A percentile compares a stretch with the other conserved stretches of the same genome.
phyloP scores from a whole-genome alignment of 2,113 vertebrate species.

The Pitta sordida region DNA sequence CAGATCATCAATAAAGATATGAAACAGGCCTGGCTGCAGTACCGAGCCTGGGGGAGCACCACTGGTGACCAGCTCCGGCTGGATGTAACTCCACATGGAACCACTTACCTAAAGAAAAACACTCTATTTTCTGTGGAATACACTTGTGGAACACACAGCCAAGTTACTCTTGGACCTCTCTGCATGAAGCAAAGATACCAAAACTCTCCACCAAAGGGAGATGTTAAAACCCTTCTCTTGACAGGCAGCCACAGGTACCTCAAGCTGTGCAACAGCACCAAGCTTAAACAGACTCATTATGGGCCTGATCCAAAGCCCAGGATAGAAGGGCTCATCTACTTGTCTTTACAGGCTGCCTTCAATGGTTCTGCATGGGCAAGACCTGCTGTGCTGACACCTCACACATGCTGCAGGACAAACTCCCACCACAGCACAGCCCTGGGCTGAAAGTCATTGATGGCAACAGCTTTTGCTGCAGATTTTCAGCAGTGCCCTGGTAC shows the following conservation, averaged over 20 bases:
- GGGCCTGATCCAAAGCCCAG: background rate
- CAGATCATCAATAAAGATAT: background rate
- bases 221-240: background rate
- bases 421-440: accelerated
- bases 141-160: background rate
- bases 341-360: background rate
- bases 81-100: background rate
- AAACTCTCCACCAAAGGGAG: background rate
- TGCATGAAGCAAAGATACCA: background rate
- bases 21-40: background rate
- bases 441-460: background rate
- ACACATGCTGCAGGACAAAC: background rate
- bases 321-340: background rate
- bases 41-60: background rate
- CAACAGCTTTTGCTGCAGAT: background rate
- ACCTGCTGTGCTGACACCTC: background rate
- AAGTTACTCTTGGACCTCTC: background rate
- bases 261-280: background rate
- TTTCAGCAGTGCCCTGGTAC: background rate
- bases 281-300: background rate
- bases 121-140: background rate
- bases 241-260: background rate
- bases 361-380: background rate
- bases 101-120: background rate
- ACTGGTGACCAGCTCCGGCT: background rate